Evolutionary conservation across 1,140 invertebrate species (phyloP), one percentile per base, ranked within the genome.

Genomic region (Coelopa frigida): DNA sequence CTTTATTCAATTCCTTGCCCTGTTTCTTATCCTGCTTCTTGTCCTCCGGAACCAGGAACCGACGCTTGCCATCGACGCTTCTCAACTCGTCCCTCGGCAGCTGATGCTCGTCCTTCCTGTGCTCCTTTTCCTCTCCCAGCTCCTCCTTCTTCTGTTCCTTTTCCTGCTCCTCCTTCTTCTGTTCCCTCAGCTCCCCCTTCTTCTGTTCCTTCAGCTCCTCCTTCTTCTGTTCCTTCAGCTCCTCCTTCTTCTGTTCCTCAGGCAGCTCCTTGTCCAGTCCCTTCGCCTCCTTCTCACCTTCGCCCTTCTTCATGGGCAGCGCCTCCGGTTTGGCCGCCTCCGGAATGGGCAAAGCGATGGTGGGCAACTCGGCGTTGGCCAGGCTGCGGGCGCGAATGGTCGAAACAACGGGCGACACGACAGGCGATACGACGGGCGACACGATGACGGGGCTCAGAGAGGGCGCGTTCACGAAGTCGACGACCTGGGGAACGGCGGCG

Each of bases 381-480:
- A 66, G 51, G 49, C 63, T 66, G 35, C 63, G 59, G 4, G 63
- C 63, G 12, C 61, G 57, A n/a, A 66, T 63, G 18, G 60, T 50
- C 0, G 58, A 48, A 23, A 66, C 57, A 3, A 21, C 11, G 40
- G 62, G 62, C 41, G 52, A 53, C 10, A 63, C 51, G n/a, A 39
- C 24, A 21, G 44, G 14, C n/a, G n/a, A 37, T 61, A 61, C n/a
- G 35, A 61, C 57, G 1, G 59, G 27, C 8, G 8, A 10, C 27
- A 29, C 27, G 8, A 29, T 29, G 14, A 29, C 27, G 27, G 27
- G 27, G n/a, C n/a, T n/a, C n/a, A n/a, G n/a, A 21, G 44, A 15
- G 6, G 48, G 56, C 1, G 50, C 35, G 20, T 58, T 59, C 1
- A 66, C 53, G 17, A 61, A 59, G 50, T 66, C 62, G 17, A 63